Conservation (phyloP, 2,113 vertebrate genomes). For the Rhabdornis inornatus region DNA sequence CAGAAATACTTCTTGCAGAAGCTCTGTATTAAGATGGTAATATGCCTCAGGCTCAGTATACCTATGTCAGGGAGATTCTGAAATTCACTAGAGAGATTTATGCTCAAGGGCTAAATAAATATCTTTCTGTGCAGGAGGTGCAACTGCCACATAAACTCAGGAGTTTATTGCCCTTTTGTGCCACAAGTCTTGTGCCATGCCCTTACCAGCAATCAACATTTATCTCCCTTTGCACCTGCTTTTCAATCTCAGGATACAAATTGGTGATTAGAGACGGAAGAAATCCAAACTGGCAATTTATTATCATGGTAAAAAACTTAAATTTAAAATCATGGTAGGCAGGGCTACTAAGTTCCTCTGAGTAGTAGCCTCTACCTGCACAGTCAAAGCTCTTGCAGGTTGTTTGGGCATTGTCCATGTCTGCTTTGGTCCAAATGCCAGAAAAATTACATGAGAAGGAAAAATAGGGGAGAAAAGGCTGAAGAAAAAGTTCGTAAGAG, state of each 20-base stretch:
- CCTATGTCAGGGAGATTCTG: not conserved
- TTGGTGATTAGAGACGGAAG: not conserved
- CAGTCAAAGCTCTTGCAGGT: not conserved
- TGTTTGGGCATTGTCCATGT: not conserved
- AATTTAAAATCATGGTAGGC: not conserved
- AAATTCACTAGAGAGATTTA: not conserved
- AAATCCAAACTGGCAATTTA: not conserved
- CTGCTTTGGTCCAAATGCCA: not conserved
- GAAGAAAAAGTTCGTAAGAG: not conserved
- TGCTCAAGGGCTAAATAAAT: slow-evolving; percentile 1
- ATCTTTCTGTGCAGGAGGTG: not conserved
- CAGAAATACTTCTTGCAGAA: not conserved
- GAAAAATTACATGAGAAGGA: not conserved
- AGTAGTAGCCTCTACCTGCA: not conserved
- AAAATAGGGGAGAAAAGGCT: not conserved
- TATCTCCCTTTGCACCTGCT: not conserved
- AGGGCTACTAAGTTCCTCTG: not conserved
- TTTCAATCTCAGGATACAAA: not conserved
- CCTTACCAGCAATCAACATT: not conserved
- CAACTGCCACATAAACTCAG: not conserved
- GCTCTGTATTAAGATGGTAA: not conserved
- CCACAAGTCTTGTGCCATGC: not conserved
- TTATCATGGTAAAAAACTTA: not conserved
- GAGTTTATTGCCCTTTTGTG: not conserved
- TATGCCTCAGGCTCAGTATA: not conserved